These are phyloP conservation scores for Sciurus carolinensis DNA, from an alignment of 2,797 vertebrate species.

Conservation along the genomic window DNA sequence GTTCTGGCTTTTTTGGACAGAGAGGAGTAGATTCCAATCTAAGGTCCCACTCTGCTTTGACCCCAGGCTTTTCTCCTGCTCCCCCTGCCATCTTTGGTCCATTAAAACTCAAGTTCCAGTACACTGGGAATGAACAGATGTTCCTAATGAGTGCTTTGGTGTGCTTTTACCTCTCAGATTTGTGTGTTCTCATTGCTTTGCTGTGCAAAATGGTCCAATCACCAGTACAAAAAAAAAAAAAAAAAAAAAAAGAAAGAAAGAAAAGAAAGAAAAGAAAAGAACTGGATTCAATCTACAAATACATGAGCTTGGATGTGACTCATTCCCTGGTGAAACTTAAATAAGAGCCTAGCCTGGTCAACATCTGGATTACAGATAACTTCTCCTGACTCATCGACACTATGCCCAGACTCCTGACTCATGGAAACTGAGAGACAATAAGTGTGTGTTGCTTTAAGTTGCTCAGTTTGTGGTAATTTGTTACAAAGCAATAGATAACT, in stretches of 20 bases:
- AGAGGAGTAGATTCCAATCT: not conserved
- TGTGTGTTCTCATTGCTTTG: slow-evolving; percentile 18
- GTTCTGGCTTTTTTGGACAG: not conserved
- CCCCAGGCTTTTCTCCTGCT: not conserved
- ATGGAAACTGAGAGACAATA: not conserved
- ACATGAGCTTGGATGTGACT: not conserved
- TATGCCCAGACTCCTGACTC: not conserved
- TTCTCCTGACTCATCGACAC: not conserved
- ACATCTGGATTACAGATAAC: not conserved
- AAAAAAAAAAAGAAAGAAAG: too few species aligned
- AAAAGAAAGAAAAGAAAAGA: too few species aligned
- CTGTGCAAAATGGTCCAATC: too few species aligned
- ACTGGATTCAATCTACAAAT: not conserved
- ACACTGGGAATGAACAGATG: not conserved
- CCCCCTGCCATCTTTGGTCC: not conserved
- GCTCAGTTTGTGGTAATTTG: not conserved
- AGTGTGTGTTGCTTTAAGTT: not conserved
- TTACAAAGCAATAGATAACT: not conserved
- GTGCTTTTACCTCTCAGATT: not conserved
- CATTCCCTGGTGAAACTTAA: not conserved
- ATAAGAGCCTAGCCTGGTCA: not conserved
- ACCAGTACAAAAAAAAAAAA: too few species aligned
- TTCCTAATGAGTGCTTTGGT: not conserved
- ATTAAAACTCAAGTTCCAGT: not conserved
- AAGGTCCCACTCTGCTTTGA: too few species aligned